These are phyloP conservation scores for Dolichallabes microphthalmus DNA, from an alignment of 2,113 vertebrate species.

Conservation along the genomic window DNA sequence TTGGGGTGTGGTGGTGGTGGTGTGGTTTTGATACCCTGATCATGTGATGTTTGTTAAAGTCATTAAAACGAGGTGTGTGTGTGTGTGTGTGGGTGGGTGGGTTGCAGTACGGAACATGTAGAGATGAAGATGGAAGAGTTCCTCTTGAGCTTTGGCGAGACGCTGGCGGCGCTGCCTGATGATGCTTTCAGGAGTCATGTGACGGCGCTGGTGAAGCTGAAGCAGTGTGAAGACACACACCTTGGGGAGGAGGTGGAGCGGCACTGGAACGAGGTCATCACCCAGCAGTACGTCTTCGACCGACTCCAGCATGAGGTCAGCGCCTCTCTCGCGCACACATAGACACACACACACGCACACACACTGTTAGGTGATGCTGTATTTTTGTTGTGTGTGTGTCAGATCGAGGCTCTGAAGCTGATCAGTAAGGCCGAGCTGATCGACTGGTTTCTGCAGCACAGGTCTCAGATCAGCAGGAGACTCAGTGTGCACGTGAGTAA, in stretches of 20 bases:
- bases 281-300: conserved; percentile 90
- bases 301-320: conserved; percentile 86
- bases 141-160: conserved; percentile 83
- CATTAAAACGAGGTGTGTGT: neutral
- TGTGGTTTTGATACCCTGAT: neutral
- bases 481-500: conserved; percentile 91
- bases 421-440: conserved; percentile 82
- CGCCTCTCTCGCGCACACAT: neutral
- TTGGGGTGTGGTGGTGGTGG: neutral
- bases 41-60: neutral
- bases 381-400: conserved; percentile 37
- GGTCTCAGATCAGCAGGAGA: conserved; percentile 74
- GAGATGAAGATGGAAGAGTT: conserved; percentile 94
- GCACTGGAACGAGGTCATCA: conserved; percentile 93
- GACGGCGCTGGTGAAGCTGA: conserved; percentile 91
- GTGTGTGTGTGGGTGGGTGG: neutral
- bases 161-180: conserved; percentile 78
- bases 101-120: conserved; percentile 84
- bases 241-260: conserved; percentile 95
- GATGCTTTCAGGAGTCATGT: conserved; percentile 89
- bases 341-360: neutral
- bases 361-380: no score
- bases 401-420: conserved; percentile 88
- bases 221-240: conserved; percentile 92
- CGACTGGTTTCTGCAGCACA: conserved; percentile 83